Conservation (phyloP, 2,113 vertebrate genomes). For the Tor tambroides region DNA sequence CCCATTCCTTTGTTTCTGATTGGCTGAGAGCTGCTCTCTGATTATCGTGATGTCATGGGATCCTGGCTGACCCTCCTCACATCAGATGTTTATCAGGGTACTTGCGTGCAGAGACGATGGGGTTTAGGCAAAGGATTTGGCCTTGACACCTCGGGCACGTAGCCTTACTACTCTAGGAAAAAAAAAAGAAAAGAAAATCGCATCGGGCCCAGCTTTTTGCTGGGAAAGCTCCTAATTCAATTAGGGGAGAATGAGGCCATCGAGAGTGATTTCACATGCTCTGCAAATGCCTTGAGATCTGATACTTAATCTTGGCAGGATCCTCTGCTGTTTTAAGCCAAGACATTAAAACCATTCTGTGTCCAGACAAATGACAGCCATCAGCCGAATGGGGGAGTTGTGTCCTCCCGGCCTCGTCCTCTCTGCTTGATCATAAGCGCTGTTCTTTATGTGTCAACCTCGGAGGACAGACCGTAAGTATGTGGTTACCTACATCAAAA, state of each 20-base stretch:
- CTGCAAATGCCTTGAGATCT: constrained; percentile 70
- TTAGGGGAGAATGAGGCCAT: constrained; percentile 73
- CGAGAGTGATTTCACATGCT: constrained; percentile 72
- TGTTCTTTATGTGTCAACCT: not conserved
- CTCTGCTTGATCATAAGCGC: constrained; percentile 7
- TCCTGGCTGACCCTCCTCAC: constrained; percentile 66
- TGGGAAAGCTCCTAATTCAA: constrained; percentile 77
- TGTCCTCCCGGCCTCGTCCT: constrained; percentile 3
- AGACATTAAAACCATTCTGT: constrained; percentile 69
- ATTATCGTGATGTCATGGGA: constrained; percentile 71
- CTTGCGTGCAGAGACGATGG: constrained; percentile 57
- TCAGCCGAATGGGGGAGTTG: constrained; percentile 44
- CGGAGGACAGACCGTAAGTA: constrained; percentile 10
- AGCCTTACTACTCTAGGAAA: constrained; percentile 43
- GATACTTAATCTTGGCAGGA: constrained; percentile 74
- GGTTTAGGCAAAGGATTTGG: constrained; percentile 57
- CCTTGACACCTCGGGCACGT: constrained; percentile 53
- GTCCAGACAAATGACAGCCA: constrained; percentile 63
- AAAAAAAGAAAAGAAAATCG: not conserved
- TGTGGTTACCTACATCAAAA: not conserved
- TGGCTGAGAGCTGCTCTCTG: constrained; percentile 54
- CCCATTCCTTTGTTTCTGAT: constrained; percentile 49
- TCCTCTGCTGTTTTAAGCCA: constrained; percentile 69
- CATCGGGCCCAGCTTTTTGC: constrained; percentile 54
- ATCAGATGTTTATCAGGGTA: constrained; percentile 68